Evolutionary conservation across 2,113 vertebrate species (phyloP), one percentile per base, ranked within the genome.

Genomic region (Eonycteris spelaea): DNA sequence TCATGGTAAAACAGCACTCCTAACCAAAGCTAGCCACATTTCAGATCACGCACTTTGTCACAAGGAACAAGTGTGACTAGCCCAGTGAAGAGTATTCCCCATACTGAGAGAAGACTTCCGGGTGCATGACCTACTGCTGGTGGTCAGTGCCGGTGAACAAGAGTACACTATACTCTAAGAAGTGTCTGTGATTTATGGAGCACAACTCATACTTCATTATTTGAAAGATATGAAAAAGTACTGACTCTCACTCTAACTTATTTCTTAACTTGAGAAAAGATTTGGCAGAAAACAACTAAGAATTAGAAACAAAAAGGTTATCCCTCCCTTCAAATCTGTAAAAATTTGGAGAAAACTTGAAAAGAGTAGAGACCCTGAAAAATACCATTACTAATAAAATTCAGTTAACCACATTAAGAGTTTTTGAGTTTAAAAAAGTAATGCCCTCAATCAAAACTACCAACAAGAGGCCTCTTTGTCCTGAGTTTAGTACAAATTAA

Each of bases 301-400:
- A 92, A 87, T 91, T 45, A 87, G 24, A 74, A 80, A 74, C 48
- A 74, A 75, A 80, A 92, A 74, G 53, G n/a, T 75, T 83, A 59
- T 26, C 7, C 21, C 8, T 86, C 71, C 30, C 14, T 15, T 77
- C 43, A 91, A 55, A 63, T 80, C 55, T 86, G 6, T 59, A 80
- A 95, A 65, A 91, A 73, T 80, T 38, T 91, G 43, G 8, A 71
- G 53, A 91, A 43, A 90, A 80, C 14, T n/a, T 71, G 51, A 75
- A 73, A 73, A 73, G 45, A 71, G 35, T 14, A 61, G 65, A 87
- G 24, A 71, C 12, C 3, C 48, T 68, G 38, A 90, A 61, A 95
- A 70, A 59, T 7, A 38, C 18, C 5, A 18, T 83, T 90, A 78
- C 19, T 51, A 28, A 15, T 85, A 78, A 86, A 95, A 78, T 43